These are phyloP conservation scores for Lithobius niger DNA, from an alignment of 1,140 invertebrate genomes.

Conservation along the genomic window DNA sequence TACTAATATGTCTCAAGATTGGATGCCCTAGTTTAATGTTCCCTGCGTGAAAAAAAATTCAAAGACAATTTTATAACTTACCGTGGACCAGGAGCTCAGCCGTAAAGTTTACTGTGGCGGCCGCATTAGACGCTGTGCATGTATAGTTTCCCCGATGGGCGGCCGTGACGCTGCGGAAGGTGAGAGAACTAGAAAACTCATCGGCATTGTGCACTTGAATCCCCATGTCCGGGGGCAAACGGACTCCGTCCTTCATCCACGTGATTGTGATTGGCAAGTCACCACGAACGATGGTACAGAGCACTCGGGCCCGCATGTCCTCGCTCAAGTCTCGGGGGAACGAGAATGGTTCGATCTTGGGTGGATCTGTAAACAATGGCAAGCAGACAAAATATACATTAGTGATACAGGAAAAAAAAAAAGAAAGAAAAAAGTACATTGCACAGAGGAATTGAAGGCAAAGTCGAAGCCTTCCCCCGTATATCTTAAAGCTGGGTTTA, in stretches of 20 bases:
- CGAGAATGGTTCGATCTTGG: slow-evolving; percentile 34
- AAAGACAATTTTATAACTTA: too few species aligned
- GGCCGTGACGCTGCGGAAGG: slow-evolving; percentile 67
- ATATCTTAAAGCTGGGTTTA: too few species aligned
- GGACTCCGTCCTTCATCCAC: slow-evolving; percentile 56
- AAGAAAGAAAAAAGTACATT: too few species aligned
- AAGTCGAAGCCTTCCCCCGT: too few species aligned
- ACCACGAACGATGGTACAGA: slow-evolving; percentile 85
- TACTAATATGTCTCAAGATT: too few species aligned
- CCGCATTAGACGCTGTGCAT: slow-evolving; percentile 46
- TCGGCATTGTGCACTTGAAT: slow-evolving; percentile 52
- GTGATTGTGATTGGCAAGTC: slow-evolving; percentile 79
- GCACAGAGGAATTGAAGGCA: too few species aligned
- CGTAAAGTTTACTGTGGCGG: slow-evolving; percentile 28
- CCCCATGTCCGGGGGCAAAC: slow-evolving; percentile 35
- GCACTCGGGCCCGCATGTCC: slow-evolving; percentile 44
- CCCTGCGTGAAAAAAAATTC: too few species aligned
- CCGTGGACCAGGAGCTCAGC: slow-evolving; percentile 31
- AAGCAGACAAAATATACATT: too few species aligned
- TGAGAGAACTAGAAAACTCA: slow-evolving; percentile 73
- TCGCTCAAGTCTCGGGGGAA: slow-evolving; percentile 30
- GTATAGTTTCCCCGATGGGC: slow-evolving; percentile 79
- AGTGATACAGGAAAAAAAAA: too few species aligned
- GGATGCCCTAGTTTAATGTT: too few species aligned
- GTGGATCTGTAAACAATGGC: slow-evolving; percentile 34